Evolutionary conservation across 2,113 vertebrate genomes (phyloP), one percentile per base, ranked within the genome.

Genomic region (Silurus meridionalis): DNA sequence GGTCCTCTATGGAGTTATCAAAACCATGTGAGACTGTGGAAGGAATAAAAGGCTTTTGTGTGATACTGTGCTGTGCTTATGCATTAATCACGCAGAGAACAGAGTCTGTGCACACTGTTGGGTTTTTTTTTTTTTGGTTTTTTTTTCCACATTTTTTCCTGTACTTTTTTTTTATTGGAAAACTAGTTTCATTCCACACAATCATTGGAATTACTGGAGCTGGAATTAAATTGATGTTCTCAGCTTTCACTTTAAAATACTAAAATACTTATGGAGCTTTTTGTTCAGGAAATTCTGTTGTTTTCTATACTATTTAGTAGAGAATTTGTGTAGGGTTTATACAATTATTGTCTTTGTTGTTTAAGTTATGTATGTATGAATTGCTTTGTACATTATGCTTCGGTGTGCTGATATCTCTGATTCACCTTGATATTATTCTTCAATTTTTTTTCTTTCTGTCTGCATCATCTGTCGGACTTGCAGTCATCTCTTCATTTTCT

Each of bases 21-120:
- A 85, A 89, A 80, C 79, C 82, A 87, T 75, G 28, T 79, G 8
- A 28, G 50, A 63, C 55, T 28, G 28, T 64, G 21, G 64, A 46
- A 23, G 28, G 79, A 82, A 72, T 66, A 88, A 58, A 83, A 37
- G 80, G 48, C 63, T 84, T 87, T 83, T 88, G 80, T 88, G 85
- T 77, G 67, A 28, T 57, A 23, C 58, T 60, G 67, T n/a, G 21
- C 46, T 61, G 87, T 66, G 78, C 60, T 85, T 84, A 87, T 91
- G 80, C 61, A 84, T 67, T 11, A 69, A 69, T 17, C 50, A 74
- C 64, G 46, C 78, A 84, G 3, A 37, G 67, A 75, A 79, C 81
- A 55, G 21, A 63, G 53, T 17, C 64, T 5, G 21, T 66, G 50
- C 23, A 84, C 21, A 72, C 85, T 77, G n/a, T n/a, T n/a, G 37